These are phyloP conservation scores for Clarias platycephalus DNA, from an alignment of 2,797 vertebrate genomes.

Conservation along the genomic window DNA sequence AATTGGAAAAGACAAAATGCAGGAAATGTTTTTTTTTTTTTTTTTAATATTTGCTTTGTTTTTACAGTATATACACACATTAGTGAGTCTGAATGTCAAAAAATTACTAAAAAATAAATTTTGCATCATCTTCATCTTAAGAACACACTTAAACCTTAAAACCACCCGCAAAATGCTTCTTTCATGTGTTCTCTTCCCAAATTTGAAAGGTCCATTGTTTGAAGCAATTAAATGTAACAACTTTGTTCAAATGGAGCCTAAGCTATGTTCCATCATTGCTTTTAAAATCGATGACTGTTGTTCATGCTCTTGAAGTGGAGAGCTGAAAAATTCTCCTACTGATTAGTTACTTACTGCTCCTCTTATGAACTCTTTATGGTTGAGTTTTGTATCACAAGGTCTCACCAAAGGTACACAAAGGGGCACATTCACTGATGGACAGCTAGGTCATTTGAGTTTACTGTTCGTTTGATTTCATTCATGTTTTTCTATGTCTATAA, in stretches of 20 bases:
- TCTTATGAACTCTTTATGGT: neutral
- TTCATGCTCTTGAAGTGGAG: neutral
- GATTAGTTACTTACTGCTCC: too few species aligned
- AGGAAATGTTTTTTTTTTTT: too few species aligned
- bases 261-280: neutral
- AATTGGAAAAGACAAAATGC: too few species aligned
- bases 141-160: neutral
- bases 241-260: neutral
- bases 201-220: neutral
- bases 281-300: neutral
- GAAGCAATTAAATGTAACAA: neutral
- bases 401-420: neutral
- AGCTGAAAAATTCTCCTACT: neutral
- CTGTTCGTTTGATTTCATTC: neutral
- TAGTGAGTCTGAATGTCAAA: too few species aligned
- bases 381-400: neutral
- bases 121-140: neutral
- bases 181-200: neutral
- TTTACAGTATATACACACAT: too few species aligned
- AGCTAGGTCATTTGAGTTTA: neutral
- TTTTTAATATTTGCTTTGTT: too few species aligned
- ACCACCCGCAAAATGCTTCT: neutral
- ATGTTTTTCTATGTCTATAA: neutral
- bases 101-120: too few species aligned
- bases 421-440: neutral